Base-by-base conservation (phyloP, 64 coral and sea anemone species). In the Montipora efflorescens region DNA sequence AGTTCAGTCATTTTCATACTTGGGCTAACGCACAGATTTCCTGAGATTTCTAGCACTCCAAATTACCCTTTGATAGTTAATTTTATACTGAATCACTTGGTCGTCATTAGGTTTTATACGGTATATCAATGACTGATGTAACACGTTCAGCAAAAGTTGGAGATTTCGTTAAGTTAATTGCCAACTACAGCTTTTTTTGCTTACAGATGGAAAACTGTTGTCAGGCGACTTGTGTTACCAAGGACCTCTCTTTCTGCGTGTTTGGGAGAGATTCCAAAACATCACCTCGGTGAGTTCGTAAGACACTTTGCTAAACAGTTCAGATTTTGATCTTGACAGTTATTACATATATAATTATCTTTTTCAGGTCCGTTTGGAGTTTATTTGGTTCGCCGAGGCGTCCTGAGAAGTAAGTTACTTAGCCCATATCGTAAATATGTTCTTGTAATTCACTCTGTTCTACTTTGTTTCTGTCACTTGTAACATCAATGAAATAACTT, bases 181-280 rank as follows among this genome's bases (percentile, higher is more conserved):
- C 19, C 8, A 71, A 86, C 20, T 9, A 19, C 77, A 19, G 57
- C 14, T 36, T 43, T 4, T 20, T 64, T 8, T 84, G 9, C 14
- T 53, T 90, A 28, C 89, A 97, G 96, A 61, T 95, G 23, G 96
- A 97, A 52, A 98, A 91, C 47, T 98, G 96, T 81, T 98, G 93
- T 36, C 84, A 93, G 50, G 72, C 67, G 67, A 55, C 83, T 3
- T 95, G 93, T 51, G 18, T 98, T 8, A 92, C 77, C 22, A 98
- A 98, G 77, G 74, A 98, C 70, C 69, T 98, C 48, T 83, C 93
- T 84, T 57, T 98, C 8, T 87, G 81, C 18, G 84, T 98, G 2
- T 98, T 83, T 52, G 86, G 86, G 48, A 94, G 96, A 55, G 96
- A 98, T 83, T 87, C 93, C 12, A 98, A 98, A 43, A 98, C 96